Conservation (phyloP, 2,113 vertebrate genomes). For the Psilopsiagon aurifrons region DNA sequence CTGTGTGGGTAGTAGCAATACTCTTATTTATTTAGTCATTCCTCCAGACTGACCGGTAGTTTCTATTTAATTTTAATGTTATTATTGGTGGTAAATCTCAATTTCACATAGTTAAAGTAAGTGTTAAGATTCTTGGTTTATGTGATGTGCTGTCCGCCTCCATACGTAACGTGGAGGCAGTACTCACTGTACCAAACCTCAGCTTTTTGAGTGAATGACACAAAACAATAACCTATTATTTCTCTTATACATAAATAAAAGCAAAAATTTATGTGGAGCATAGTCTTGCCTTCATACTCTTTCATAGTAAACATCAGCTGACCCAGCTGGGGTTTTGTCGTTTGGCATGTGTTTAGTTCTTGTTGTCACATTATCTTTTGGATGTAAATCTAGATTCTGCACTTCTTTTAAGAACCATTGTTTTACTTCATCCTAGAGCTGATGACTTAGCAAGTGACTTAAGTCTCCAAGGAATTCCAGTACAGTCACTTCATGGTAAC, state of each 20-base stretch:
- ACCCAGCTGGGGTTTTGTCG: background rate
- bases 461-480: slow-evolving; percentile 84
- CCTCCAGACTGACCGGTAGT: background rate
- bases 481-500: slow-evolving; percentile 92
- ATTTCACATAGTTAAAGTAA: background rate
- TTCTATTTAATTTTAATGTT: background rate
- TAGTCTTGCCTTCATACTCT: background rate
- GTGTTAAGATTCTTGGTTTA: background rate
- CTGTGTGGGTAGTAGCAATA: background rate
- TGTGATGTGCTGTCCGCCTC: background rate
- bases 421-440: slow-evolving; percentile 74
- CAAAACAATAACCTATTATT: background rate
- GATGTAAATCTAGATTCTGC: background rate
- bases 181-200: background rate
- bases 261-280: background rate
- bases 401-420: background rate
- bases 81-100: background rate
- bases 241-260: background rate
- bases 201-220: background rate
- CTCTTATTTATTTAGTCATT: background rate
- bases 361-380: background rate
- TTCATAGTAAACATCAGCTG: background rate
- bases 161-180: rapidly evolving
- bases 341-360: background rate
- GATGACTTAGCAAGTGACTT: slow-evolving; percentile 94